These are phyloP conservation scores for Cactoblastis cactorum DNA, from an alignment of 2,888 invertebrate genomes.

Conservation along the genomic window DNA sequence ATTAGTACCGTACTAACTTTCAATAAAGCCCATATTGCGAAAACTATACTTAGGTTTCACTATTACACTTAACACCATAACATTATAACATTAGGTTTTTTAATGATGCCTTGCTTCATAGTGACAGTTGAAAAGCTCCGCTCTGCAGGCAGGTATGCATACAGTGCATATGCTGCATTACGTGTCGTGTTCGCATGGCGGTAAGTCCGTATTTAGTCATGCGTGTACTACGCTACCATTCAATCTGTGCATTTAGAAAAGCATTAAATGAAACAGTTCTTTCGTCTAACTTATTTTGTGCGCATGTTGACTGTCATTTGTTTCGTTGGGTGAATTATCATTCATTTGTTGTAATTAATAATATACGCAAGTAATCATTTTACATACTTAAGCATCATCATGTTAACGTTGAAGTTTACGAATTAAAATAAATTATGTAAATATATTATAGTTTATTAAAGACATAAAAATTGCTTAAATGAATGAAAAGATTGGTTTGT, in stretches of 20 bases:
- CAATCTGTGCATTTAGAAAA: not conserved
- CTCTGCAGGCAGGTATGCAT: not conserved
- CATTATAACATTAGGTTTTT: not conserved
- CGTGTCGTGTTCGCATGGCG: constrained; percentile 1
- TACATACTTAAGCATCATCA: too few relatives aligned
- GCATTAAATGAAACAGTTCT: not conserved
- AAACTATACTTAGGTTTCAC: too few relatives aligned
- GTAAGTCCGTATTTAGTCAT: not conserved
- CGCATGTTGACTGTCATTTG: not conserved
- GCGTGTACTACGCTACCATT: not conserved
- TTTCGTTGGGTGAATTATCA: too few relatives aligned
- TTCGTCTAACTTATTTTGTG: not conserved
- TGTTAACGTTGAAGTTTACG: too few relatives aligned
- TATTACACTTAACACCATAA: too few relatives aligned
- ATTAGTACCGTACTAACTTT: too few relatives aligned
- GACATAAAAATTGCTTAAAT: too few relatives aligned
- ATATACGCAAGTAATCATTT: not conserved
- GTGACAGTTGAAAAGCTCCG: not conserved
- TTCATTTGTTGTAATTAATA: not conserved
- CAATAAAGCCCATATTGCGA: too few relatives aligned
- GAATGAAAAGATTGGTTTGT: too few relatives aligned
- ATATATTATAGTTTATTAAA: too few relatives aligned
- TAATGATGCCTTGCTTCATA: not conserved
- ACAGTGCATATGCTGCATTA: not conserved
- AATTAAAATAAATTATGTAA: too few relatives aligned